A percentile compares a stretch with the other conserved stretches of the same genome.
These are phyloP conservation scores for Protobothrops mucrosquamatus DNA, from an alignment of 2,113 vertebrate genomes.

Conservation along the genomic window DNA sequence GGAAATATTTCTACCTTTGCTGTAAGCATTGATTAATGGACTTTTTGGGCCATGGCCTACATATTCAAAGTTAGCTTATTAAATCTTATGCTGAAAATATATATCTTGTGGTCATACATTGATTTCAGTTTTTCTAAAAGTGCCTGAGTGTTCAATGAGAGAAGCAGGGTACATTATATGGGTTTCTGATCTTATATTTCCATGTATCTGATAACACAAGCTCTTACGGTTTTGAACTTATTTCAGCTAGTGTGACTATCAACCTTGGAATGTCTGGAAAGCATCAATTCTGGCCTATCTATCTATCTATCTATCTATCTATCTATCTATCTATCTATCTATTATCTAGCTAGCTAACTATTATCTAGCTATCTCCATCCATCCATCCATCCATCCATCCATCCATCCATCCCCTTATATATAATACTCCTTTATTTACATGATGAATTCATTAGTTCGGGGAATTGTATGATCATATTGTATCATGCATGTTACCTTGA, in stretches of 20 bases:
- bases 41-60: neutral
- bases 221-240: neutral
- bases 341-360: too few species aligned
- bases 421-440: neutral
- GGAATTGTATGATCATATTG: neutral
- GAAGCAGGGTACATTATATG: neutral
- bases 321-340: too few species aligned
- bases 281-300: neutral
- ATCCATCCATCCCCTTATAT: neutral
- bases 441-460: neutral
- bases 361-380: too few species aligned
- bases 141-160: neutral
- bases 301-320: too few species aligned
- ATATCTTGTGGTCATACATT: neutral
- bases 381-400: neutral
- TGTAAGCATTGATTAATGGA: neutral
- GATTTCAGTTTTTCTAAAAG: neutral
- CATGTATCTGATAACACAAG: neutral
- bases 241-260: neutral
- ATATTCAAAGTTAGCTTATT: neutral
- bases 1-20: neutral
- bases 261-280: neutral
- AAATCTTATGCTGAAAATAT: neutral
- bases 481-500: slow-evolving; percentile 73
- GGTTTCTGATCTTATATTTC: neutral